Base-by-base conservation (phyloP, 1,140 invertebrate species). In the Andrena cerasifolii region DNA sequence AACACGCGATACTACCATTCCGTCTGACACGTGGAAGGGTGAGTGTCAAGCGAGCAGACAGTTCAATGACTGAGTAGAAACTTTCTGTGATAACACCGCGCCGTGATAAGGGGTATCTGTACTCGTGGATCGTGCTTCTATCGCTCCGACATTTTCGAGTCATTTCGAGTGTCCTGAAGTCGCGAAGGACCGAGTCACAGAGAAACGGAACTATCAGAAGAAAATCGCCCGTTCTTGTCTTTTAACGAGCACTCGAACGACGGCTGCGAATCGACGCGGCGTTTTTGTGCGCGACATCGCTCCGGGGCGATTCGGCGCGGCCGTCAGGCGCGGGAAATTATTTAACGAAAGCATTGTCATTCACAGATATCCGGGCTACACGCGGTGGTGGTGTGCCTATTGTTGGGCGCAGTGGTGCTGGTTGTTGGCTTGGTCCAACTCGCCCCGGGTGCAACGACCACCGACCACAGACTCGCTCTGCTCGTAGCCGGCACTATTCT, bases 381-480 rank as follows among this genome's bases (percentile, higher is more conserved):
- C 90, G 94, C 96, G 28, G 94, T 96, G 68, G 96, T 97, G 51
- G 94, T 96, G 33, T 96, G 95, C 7, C 92, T 96, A 67, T 93
- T 97, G 40, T 91, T 96, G 80, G 96, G 96, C 59, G 95, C 95
- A 82, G 95, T 96, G 83, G 94, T 96, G 53, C 91, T 97, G 73
- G 95, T 97, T 62, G 96, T 97, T 85, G 96, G 96, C 76, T 92
- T 97, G 86, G 96, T 97, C 77, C 96, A 97, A 92, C 92, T 97
- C 83, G 96, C 95, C 24, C 96, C 96, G 24, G 96, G 96, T 51
- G 96, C 96, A 36, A 96, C 96, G 84, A 96, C 96, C 26, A 95
- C 95, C 24, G 95, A 96, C 84, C 95, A 96, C 89, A 94, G 95
- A 82, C 95, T 95, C 88, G 94, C 95, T 86, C 93, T 96, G 78